Evolutionary conservation across 2,797 vertebrate species (phyloP).

Genomic region (Prionace glauca): DNA sequence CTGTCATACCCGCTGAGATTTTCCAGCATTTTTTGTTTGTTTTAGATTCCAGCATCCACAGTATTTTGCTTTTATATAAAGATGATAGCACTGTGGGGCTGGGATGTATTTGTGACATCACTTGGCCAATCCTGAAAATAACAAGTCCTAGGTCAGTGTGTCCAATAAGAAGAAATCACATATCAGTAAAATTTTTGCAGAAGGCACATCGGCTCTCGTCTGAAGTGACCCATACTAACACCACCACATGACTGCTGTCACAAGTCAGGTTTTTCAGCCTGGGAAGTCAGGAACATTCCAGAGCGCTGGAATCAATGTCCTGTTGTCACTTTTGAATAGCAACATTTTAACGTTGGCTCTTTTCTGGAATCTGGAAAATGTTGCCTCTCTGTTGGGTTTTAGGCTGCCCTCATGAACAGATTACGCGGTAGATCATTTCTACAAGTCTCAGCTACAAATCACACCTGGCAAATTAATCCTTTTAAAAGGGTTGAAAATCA

Average conservation of each 20-base stretch:
- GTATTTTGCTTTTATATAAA: neutral
- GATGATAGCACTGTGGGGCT: neutral
- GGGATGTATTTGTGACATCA: neutral
- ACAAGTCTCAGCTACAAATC: neutral
- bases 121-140: neutral
- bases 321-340: neutral
- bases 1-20: too few relatives aligned
- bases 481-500: neutral
- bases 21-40: too few relatives aligned
- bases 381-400: neutral
- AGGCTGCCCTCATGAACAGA: neutral
- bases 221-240: neutral
- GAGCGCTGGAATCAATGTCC: neutral
- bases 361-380: neutral
- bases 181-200: neutral
- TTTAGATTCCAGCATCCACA: too few relatives aligned
- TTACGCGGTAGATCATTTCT: neutral
- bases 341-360: neutral
- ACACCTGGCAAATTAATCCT: neutral
- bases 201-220: neutral
- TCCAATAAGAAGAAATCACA: neutral
- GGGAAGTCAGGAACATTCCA: neutral
- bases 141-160: neutral
- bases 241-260: neutral
- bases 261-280: neutral